These are phyloP conservation scores for Cygnus atratus DNA, from an alignment of 2,113 vertebrate genomes.

Conservation along the genomic window DNA sequence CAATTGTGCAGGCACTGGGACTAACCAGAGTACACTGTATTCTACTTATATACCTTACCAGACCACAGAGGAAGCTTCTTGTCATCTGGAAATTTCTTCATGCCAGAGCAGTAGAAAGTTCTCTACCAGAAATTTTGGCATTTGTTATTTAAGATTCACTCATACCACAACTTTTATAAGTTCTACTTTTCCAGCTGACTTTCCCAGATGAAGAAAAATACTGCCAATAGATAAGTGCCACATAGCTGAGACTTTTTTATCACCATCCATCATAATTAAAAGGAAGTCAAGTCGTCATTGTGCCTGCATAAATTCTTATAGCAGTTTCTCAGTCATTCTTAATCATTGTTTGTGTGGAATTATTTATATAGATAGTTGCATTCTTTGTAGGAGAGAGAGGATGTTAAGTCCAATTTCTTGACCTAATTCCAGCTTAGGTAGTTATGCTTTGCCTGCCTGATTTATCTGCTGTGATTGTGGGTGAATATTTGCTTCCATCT, in stretches of 20 bases:
- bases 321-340: not conserved
- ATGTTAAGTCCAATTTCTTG: not conserved
- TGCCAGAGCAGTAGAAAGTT: not conserved
- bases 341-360: not conserved
- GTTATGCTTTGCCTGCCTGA: not conserved
- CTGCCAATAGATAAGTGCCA: not conserved
- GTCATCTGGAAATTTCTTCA: not conserved
- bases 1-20: not conserved
- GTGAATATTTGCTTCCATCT: not conserved
- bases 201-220: not conserved
- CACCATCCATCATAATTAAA: not conserved
- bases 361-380: not conserved
- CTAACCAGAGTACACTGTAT: not conserved
- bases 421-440: not conserved
- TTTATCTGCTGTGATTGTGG: not conserved
- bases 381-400: not conserved
- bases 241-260: not conserved
- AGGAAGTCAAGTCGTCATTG: not conserved
- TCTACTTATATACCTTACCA: not conserved
- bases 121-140: not conserved
- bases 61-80: not conserved
- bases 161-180: not conserved
- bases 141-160: not conserved
- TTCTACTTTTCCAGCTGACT: not conserved
- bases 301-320: not conserved